These are phyloP conservation scores for Artemia sinica DNA, from an alignment of 2,888 invertebrate species.

Conservation along the genomic window DNA sequence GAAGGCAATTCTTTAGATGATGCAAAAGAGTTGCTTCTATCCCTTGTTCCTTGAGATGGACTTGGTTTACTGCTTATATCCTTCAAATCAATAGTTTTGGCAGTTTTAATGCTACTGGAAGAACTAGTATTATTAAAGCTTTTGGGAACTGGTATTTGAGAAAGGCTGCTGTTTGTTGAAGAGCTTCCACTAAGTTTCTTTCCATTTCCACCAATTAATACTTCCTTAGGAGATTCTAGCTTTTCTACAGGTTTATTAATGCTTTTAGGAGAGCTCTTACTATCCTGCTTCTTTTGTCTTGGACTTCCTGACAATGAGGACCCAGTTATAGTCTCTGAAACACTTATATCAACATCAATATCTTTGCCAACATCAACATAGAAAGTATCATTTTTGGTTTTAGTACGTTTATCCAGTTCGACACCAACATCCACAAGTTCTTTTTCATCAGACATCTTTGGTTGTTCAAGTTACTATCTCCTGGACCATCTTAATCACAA, in stretches of 20 bases:
- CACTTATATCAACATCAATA: background rate
- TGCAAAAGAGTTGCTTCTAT: no score
- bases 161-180: background rate
- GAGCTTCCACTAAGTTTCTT: background rate
- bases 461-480: no score
- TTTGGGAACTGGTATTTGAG: background rate
- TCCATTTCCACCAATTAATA: background rate
- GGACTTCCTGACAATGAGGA: no score
- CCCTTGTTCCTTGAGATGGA: background rate
- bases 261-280: background rate
- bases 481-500: no score
- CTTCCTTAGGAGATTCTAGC: background rate
- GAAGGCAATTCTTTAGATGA: background rate
- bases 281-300: background rate
- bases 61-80: background rate
- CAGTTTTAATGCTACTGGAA: background rate
- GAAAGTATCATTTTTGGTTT: background rate
- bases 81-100: background rate
- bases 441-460: background rate
- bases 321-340: background rate
- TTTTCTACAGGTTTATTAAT: background rate
- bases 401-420: conserved; percentile 4
- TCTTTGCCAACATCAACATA: conserved; percentile 9
- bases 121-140: background rate
- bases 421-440: conserved; percentile 6